A percentile compares a stretch with the other conserved stretches of the same genome.
These are phyloP conservation scores for Pachycephus smyrnensis DNA, from an alignment of 2,888 invertebrate species.

Conservation along the genomic window DNA sequence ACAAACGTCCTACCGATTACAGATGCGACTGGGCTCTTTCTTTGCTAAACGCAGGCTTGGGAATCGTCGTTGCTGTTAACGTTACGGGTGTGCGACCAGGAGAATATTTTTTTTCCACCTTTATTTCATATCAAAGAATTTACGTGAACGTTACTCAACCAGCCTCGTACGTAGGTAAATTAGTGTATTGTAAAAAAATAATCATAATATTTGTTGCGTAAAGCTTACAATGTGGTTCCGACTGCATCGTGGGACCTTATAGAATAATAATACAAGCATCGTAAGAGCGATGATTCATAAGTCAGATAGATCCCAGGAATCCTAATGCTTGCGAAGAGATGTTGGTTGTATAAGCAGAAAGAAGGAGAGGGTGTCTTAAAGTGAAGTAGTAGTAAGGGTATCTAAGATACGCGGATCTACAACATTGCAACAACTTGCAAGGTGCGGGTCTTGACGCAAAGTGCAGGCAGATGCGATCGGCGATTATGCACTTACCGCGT, in stretches of 20 bases:
- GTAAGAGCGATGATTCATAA: neutral
- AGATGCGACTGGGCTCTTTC: slow-evolving; percentile 37
- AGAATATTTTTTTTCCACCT: neutral
- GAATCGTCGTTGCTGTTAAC: neutral
- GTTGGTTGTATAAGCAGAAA: slow-evolving; percentile 8
- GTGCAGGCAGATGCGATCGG: slow-evolving; percentile 66
- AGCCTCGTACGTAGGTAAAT: neutral
- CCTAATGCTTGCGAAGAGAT: neutral
- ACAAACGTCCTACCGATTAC: slow-evolving; percentile 62
- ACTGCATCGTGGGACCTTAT: neutral
- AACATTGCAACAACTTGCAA: slow-evolving; percentile 50
- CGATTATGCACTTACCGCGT: slow-evolving; percentile 67
- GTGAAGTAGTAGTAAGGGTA: slow-evolving; percentile 30
- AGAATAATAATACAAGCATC: neutral
- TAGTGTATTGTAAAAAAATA: neutral
- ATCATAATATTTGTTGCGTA: neutral
- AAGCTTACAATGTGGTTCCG: neutral
- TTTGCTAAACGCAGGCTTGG: slow-evolving; percentile 21
- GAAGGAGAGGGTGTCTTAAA: slow-evolving; percentile 24
- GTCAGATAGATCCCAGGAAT: neutral
- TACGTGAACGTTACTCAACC: neutral
- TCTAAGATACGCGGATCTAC: slow-evolving; percentile 45
- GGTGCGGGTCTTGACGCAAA: slow-evolving; percentile 63
- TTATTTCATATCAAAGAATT: neutral
- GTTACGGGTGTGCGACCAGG: neutral